phyloP scores from a whole-genome alignment of 2,113 vertebrate species.

The Platysternon megacephalum region DNA sequence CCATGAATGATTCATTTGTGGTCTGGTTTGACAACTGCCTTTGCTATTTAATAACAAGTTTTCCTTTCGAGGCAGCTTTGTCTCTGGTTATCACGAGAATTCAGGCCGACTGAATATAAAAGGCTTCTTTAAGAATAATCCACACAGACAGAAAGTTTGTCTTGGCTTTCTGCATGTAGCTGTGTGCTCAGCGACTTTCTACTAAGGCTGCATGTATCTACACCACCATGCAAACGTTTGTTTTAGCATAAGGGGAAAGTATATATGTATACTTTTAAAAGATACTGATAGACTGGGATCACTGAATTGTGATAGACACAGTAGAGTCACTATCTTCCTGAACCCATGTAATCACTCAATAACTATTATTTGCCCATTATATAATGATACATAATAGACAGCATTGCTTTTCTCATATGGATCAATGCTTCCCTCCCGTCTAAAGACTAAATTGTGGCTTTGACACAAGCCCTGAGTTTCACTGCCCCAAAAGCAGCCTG shows the following conservation, averaged over 20 bases:
- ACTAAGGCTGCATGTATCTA: not conserved
- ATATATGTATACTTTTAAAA: not conserved
- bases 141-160: not conserved
- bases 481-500: not conserved
- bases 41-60: conserved; percentile 58
- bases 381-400: not conserved
- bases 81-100: not conserved
- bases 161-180: not conserved
- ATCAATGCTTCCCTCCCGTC: not conserved
- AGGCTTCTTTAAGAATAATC: not conserved
- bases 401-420: accelerated
- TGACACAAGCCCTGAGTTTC: not conserved
- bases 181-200: not conserved
- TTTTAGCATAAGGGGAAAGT: not conserved
- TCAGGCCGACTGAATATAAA: not conserved
- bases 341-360: not conserved
- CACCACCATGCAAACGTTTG: not conserved
- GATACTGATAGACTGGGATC: not conserved
- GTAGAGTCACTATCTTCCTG: not conserved
- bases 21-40: conserved; percentile 55
- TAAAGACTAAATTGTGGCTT: not conserved
- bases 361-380: not conserved
- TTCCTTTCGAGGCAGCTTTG: conserved; percentile 52
- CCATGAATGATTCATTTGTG: conserved; percentile 53
- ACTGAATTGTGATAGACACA: not conserved